Conservation (phyloP, 2,888 invertebrate genomes). For the Cyrtodaria siliqua region DNA sequence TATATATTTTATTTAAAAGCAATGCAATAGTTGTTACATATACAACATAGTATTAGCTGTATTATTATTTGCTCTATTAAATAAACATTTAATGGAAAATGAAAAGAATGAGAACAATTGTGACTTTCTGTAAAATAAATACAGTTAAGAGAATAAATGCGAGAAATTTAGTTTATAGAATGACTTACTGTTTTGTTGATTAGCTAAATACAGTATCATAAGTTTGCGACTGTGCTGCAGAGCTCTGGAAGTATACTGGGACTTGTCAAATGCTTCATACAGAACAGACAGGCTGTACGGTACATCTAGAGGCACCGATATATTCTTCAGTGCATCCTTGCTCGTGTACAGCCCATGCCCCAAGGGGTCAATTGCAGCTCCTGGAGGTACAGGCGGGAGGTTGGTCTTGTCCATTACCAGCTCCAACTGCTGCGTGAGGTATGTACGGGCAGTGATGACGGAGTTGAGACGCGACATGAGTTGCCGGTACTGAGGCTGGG, state of each 20-base stretch:
- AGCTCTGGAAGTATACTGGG: conserved; percentile 82
- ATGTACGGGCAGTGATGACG: conserved; percentile 78
- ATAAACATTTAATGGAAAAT: too few relatives aligned
- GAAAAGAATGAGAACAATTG: too few relatives aligned
- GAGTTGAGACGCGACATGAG: conserved; percentile 74
- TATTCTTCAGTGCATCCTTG: conserved; percentile 78
- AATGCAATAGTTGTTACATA: too few relatives aligned
- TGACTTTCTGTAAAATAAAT: too few relatives aligned
- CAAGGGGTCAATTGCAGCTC: conserved; percentile 81
- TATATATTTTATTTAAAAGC: too few relatives aligned
- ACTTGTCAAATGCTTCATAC: conserved; percentile 75
- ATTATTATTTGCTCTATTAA: too few relatives aligned
- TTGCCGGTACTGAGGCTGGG: conserved; percentile 80
- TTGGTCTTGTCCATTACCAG: conserved; percentile 68
- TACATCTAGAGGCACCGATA: conserved; percentile 84
- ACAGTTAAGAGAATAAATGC: too few relatives aligned
- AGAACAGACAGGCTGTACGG: conserved; percentile 77
- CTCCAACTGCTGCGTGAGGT: conserved; percentile 80
- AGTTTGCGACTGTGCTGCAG: conserved; percentile 84
- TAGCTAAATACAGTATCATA: conserved; percentile 83
- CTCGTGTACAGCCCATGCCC: conserved; percentile 81
- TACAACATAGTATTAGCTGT: too few relatives aligned
- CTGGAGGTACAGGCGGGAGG: conserved; percentile 64
- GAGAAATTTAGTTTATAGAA: neutral
- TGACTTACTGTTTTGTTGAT: conserved; percentile 82